Conservation (phyloP, 1,140 invertebrate species). For the Aphidius ervi region DNA sequence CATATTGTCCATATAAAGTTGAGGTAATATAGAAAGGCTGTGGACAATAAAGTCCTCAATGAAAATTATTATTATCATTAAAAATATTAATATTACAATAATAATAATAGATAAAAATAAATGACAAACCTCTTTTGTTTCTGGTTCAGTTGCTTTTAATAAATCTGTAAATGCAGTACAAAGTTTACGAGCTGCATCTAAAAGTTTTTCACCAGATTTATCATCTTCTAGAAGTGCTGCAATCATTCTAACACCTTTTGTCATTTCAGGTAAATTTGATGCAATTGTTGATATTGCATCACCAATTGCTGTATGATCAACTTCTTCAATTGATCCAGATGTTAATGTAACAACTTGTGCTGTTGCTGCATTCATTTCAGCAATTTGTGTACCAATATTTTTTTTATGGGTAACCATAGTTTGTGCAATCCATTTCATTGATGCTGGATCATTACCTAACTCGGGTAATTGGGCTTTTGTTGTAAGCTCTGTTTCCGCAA, state of each 20-base stretch:
- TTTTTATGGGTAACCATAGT: slow-evolving; percentile 94
- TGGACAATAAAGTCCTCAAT: slow-evolving; percentile 17
- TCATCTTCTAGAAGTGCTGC: slow-evolving; percentile 88
- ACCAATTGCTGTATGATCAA: slow-evolving; percentile 93
- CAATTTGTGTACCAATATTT: slow-evolving; percentile 92
- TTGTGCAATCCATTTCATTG: slow-evolving; percentile 89
- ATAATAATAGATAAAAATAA: not conserved
- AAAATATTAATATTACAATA: not conserved
- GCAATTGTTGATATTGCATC: slow-evolving; percentile 96
- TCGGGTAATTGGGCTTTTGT: slow-evolving; percentile 71
- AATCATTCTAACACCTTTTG: slow-evolving; percentile 90
- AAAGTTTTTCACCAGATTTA: slow-evolving; percentile 75
- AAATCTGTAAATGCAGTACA: slow-evolving; percentile 94
- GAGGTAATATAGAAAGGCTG: slow-evolving; percentile 44
- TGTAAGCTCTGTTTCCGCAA: slow-evolving; percentile 78
- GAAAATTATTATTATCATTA: not conserved
- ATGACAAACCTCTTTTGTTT: slow-evolving; percentile 73
- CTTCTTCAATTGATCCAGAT: slow-evolving; percentile 74
- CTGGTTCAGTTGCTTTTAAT: slow-evolving; percentile 89
- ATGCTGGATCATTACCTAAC: slow-evolving; percentile 78
- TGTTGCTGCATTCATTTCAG: slow-evolving; percentile 98
- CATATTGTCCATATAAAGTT: slow-evolving; percentile 45
- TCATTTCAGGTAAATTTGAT: slow-evolving; percentile 93
- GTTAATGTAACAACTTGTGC: slow-evolving; percentile 96
- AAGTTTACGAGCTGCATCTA: slow-evolving; percentile 88